phyloP scores from a whole-genome alignment of 2,113 vertebrate genomes.

The Eidolon helvum region DNA sequence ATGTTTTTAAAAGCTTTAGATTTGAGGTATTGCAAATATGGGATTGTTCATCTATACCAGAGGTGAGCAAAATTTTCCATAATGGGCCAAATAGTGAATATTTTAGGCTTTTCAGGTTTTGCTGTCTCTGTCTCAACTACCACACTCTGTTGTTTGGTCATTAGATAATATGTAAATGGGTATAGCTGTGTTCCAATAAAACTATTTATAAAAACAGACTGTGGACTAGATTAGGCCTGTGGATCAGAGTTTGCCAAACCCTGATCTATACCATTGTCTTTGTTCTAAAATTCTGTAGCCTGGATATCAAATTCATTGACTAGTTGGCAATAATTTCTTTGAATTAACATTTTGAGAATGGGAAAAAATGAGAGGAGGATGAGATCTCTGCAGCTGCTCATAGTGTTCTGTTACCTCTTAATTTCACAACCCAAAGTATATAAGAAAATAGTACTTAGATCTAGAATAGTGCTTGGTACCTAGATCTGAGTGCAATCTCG shows the following conservation, averaged over 20 bases:
- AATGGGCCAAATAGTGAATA: neutral
- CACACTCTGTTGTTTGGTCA: neutral
- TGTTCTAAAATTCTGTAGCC: neutral
- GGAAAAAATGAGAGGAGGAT: neutral
- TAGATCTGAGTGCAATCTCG: neutral
- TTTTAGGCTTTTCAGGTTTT: neutral
- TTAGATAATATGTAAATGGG: neutral
- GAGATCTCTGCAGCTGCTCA: neutral
- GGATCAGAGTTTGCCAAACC: neutral
- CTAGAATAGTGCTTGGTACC: neutral
- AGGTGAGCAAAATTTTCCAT: neutral
- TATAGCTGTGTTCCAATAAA: neutral
- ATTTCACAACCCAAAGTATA: neutral
- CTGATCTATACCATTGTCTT: neutral
- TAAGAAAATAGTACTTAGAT: neutral
- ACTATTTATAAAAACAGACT: neutral
- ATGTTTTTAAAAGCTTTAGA: neutral
- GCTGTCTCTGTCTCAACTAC: neutral
- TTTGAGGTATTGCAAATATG: neutral
- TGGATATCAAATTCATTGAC: neutral
- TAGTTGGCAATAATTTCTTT: neutral
- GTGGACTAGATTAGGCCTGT: neutral
- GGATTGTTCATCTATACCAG: neutral
- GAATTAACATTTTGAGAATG: constrained; percentile 9
- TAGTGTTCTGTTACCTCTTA: neutral